Conservation (phyloP, 1,140 invertebrate species). For the Nasonia vitripennis region DNA sequence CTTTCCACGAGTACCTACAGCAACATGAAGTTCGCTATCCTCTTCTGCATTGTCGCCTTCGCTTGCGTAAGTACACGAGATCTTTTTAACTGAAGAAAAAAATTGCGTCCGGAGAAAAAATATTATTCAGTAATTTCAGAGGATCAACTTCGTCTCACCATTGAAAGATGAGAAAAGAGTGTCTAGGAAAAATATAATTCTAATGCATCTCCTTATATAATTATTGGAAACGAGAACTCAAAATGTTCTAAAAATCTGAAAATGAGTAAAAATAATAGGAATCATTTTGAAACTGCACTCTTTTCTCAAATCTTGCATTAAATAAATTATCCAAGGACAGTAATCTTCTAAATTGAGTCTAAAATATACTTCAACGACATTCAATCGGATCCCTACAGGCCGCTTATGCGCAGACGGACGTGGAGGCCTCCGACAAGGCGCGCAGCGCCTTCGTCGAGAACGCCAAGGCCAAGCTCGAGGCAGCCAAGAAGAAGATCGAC, state of each 20-base stretch:
- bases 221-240: no score
- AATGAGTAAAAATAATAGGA: no score
- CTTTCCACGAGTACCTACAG: neutral
- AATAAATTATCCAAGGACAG: no score
- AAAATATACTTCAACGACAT: neutral
- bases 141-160: neutral
- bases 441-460: neutral
- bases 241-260: no score
- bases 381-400: neutral
- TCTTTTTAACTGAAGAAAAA: neutral
- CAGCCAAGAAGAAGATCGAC: constrained; percentile 15
- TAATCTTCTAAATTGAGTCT: neutral
- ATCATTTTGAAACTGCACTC: no score
- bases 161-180: neutral
- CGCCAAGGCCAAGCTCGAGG: neutral
- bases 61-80: constrained; percentile 54
- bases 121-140: neutral
- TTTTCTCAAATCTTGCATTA: no score
- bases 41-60: constrained; percentile 43
- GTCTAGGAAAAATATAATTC: no score
- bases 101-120: neutral
- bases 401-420: neutral
- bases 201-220: neutral
- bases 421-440: neutral
- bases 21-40: constrained; percentile 52